Evolutionary conservation across 35 echinoderm and acorn worm species (phyloP), one percentile per base, ranked within the genome.

Genomic region (Diadema setosum): DNA sequence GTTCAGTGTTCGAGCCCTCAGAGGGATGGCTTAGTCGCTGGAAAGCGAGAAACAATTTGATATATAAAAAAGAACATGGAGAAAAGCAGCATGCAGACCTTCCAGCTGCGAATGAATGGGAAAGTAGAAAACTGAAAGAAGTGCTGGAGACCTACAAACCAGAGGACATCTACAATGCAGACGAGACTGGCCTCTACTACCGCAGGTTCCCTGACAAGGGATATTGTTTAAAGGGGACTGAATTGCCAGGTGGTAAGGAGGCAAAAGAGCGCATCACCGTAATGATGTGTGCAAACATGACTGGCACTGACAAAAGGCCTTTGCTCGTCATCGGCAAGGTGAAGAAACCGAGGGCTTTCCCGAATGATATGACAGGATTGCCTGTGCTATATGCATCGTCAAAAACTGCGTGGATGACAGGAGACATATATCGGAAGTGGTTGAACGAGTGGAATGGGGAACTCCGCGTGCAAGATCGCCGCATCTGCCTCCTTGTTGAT

Each of bases 201-300:
- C 20, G 65, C 20, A n/a, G 14, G 20, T 24, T 70, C 20, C 65
- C 65, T 12, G 65, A 70, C 20, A 8, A 26, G 27, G 32, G 20
- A 70, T 70, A 24, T 12, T n/a, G 20, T 24, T 11, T 70, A 24
- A 24, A 70, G 32, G 32, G 32, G 14, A 34, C 8, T 30, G 40
- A 16, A 11, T 40, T 27, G 8, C 40, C 75, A 8, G 75, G 75
- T 18, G 75, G 75, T 39, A 80, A 80, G 75, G 42, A 80, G 42
- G 40, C 27, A n/a, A 21, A 80, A 80, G 75, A 80, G 8, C 75
- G 75, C 31, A 80, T 80, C 4, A 80, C 75, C n/a, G 75, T 80
- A 9, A 39, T 80, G 75, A 7, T 80, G 40, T 80, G 75, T 21
- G 7, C 75, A 8, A 80, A 80, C 42, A 80, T 70, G 65, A 23